phyloP scores from a whole-genome alignment of 2,797 vertebrate species.

The Schizopygopsis malacanthus region DNA sequence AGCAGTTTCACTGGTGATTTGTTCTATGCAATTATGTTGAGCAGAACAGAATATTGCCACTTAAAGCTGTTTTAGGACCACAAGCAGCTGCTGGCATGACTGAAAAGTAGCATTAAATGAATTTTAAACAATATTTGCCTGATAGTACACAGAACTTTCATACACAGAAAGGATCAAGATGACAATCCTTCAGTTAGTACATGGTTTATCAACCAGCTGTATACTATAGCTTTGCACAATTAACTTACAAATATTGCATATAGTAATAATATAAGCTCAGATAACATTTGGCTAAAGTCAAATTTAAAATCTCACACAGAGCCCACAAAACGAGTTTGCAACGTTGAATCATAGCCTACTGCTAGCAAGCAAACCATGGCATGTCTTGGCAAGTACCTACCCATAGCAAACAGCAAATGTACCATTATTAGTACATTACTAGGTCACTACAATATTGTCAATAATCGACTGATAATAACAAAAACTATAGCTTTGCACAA shows the following conservation, averaged over 20 bases:
- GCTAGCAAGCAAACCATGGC: conserved; percentile 29
- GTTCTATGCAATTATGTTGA: conserved; percentile 41
- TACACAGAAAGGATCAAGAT: conserved; percentile 13
- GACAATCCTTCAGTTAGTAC: conserved; percentile 16
- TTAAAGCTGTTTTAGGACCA: conserved; percentile 41
- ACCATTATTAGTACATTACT: conserved; percentile 27
- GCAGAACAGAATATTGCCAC: conserved; percentile 43
- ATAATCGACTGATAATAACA: neutral
- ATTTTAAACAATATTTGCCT: conserved; percentile 46
- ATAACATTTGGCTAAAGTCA: neutral
- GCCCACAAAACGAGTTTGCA: conserved; percentile 24
- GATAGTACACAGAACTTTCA: conserved; percentile 21
- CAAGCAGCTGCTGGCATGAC: conserved; percentile 37
- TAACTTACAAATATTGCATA: conserved; percentile 29
- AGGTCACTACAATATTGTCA: conserved; percentile 20
- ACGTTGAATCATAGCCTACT: conserved; percentile 30
- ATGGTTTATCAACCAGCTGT: conserved; percentile 30
- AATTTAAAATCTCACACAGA: conserved; percentile 14
- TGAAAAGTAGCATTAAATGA: conserved; percentile 38
- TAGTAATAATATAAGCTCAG: neutral
- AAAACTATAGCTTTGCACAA: conserved; percentile 21
- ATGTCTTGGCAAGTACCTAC: conserved; percentile 26
- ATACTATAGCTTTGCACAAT: conserved; percentile 21
- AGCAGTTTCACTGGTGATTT: conserved; percentile 2
- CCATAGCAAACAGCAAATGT: conserved; percentile 39